Conservation (phyloP, 2,797 vertebrate species). For the Tamandua tetradactyla region DNA sequence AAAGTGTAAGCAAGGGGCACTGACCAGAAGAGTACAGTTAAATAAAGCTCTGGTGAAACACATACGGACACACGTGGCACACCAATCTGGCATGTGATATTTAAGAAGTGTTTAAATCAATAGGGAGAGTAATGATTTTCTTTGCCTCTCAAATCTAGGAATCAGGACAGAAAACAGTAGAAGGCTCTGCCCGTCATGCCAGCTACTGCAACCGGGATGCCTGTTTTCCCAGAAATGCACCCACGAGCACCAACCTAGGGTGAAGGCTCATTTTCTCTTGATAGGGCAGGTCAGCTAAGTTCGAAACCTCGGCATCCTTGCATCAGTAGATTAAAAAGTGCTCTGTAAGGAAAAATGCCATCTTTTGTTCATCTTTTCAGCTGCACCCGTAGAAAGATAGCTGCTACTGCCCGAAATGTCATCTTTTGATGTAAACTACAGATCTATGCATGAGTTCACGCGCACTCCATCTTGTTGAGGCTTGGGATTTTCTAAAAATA, state of each 20-base stretch:
- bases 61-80: rapidly evolving
- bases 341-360: background rate
- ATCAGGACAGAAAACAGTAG: background rate
- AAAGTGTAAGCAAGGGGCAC: slow-evolving; percentile 13
- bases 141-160: background rate
- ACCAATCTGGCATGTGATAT: background rate
- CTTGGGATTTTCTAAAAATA: background rate
- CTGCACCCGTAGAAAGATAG: background rate
- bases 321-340: background rate
- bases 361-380: background rate
- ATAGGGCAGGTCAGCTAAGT: background rate
- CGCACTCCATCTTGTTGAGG: background rate
- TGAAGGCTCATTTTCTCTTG: background rate
- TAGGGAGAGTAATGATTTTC: background rate
- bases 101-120: background rate
- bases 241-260: background rate
- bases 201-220: background rate
- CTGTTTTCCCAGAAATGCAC: background rate
- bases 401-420: background rate
- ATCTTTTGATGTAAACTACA: background rate
- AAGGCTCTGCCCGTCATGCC: background rate
- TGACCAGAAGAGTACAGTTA: slow-evolving; percentile 57
- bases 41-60: background rate
- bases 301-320: background rate
- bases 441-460: background rate